Evolutionary conservation across 2,797 vertebrate species (phyloP).

Genomic region (Bufotes viridis): DNA sequence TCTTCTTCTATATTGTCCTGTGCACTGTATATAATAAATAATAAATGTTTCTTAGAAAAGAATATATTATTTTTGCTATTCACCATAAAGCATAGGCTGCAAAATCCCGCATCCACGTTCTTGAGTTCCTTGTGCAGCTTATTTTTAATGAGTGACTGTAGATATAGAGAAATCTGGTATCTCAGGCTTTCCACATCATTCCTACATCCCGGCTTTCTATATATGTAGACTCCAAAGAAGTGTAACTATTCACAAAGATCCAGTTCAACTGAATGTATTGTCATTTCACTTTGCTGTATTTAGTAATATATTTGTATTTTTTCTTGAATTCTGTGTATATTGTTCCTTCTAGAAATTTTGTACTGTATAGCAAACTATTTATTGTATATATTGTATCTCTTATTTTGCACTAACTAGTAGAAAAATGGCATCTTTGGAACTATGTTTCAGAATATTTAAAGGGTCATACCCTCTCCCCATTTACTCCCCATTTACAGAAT

Average conservation of each 20-base stretch:
- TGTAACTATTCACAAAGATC: slow-evolving; percentile 55
- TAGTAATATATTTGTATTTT: slow-evolving; percentile 72
- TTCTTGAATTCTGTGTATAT: slow-evolving; percentile 71
- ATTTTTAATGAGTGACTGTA: slow-evolving; percentile 61
- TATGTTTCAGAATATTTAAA: not conserved
- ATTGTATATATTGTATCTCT: slow-evolving; percentile 60
- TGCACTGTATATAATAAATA: slow-evolving; percentile 33
- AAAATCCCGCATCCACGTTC: not conserved
- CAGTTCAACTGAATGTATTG: slow-evolving; percentile 80
- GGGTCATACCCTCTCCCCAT: too few relatives aligned
- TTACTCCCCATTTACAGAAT: too few relatives aligned
- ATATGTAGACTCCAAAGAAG: slow-evolving; percentile 64
- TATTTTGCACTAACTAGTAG: slow-evolving; percentile 57
- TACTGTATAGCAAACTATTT: slow-evolving; percentile 66
- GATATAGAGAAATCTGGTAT: slow-evolving; percentile 51
- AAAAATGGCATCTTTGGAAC: not conserved
- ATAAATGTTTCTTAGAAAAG: slow-evolving; percentile 52
- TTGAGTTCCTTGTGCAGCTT: slow-evolving; percentile 34
- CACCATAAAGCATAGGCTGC: slow-evolving; percentile 54
- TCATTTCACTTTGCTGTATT: slow-evolving; percentile 69
- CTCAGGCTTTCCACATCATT: slow-evolving; percentile 63
- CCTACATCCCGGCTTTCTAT: slow-evolving; percentile 57
- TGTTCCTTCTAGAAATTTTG: slow-evolving; percentile 69
- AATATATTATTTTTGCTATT: slow-evolving; percentile 63
- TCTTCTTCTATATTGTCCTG: not conserved